Percentiles rank a stretch among this genome's conserved stretches.
These are phyloP conservation scores for Heterohyrax brucei DNA, from an alignment of 2,797 vertebrate species.

Conservation along the genomic window DNA sequence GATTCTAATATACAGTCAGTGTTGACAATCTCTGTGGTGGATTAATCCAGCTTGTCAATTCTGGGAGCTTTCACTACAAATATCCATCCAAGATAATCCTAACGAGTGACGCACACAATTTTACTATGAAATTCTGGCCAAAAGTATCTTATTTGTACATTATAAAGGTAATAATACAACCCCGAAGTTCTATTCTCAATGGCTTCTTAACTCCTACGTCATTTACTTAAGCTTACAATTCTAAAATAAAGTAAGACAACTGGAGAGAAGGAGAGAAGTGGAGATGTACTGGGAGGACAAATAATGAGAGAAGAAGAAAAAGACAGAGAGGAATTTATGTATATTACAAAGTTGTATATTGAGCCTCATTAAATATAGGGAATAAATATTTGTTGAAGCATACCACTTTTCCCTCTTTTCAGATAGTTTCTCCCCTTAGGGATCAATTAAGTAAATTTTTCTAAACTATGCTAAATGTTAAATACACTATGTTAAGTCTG, in stretches of 20 bases:
- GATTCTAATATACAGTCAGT: neutral
- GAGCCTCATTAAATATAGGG: neutral
- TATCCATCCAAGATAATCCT: neutral
- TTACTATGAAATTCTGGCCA: neutral
- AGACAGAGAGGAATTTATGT: neutral
- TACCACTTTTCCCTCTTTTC: constrained; percentile 27
- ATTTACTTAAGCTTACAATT: constrained; percentile 8
- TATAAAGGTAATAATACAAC: constrained; percentile 4
- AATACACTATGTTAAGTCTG: constrained; percentile 38
- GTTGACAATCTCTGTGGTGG: neutral
- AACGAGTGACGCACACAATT: neutral
- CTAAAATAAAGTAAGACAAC: constrained; percentile 1
- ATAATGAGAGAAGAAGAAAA: neutral
- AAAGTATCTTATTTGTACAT: constrained; percentile 31
- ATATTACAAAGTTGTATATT: neutral
- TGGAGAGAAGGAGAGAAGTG: neutral
- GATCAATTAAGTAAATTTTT: constrained; percentile 65
- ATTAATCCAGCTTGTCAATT: neutral
- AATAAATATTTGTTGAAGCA: constrained; percentile 64
- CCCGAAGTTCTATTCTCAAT: neutral
- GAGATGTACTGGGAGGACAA: neutral
- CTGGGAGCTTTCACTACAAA: neutral
- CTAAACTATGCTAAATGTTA: constrained; percentile 50
- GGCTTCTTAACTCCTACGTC: constrained; percentile 11
- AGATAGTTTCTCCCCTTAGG: neutral